phyloP scores from a whole-genome alignment of 2,888 invertebrate species.

The Lasius platythorax region DNA sequence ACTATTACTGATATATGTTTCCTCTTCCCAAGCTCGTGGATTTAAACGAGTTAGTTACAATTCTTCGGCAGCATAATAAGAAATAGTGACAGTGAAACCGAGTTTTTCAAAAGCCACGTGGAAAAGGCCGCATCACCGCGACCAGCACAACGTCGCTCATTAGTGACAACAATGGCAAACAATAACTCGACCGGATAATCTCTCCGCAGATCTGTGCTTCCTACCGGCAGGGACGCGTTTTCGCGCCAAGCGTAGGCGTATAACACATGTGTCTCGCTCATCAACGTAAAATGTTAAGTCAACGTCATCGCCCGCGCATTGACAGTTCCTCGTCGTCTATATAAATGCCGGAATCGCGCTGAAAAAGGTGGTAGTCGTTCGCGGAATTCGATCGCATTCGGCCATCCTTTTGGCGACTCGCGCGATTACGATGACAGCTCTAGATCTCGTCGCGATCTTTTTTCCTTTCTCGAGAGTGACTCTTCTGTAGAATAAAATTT shows the following conservation, averaged over 20 bases:
- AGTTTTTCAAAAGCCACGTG: neutral
- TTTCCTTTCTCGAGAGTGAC: neutral
- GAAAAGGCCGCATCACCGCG: constrained; percentile 11
- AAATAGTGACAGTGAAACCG: constrained; percentile 11
- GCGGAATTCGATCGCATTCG: constrained; percentile 44
- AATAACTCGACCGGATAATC: constrained; percentile 32
- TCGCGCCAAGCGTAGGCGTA: constrained; percentile 34
- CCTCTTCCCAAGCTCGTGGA: neutral
- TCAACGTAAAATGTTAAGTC: constrained; percentile 31
- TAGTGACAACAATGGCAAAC: constrained; percentile 38
- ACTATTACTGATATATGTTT: neutral
- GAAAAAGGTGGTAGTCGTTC: constrained; percentile 67
- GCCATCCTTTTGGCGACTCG: neutral
- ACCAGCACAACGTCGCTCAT: constrained; percentile 1
- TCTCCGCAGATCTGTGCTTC: constrained; percentile 21
- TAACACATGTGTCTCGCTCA: constrained; percentile 6
- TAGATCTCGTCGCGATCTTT: neutral
- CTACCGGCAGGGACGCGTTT: constrained; percentile 24
- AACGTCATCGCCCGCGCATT: constrained; percentile 57
- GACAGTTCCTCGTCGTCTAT: constrained; percentile 63
- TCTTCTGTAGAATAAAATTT: neutral
- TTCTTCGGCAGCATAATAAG: neutral
- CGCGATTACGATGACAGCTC: neutral
- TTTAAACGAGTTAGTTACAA: neutral
- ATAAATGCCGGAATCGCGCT: constrained; percentile 62